These are phyloP conservation scores for Corvus moneduloides DNA, from an alignment of 2,113 vertebrate species.

Conservation along the genomic window DNA sequence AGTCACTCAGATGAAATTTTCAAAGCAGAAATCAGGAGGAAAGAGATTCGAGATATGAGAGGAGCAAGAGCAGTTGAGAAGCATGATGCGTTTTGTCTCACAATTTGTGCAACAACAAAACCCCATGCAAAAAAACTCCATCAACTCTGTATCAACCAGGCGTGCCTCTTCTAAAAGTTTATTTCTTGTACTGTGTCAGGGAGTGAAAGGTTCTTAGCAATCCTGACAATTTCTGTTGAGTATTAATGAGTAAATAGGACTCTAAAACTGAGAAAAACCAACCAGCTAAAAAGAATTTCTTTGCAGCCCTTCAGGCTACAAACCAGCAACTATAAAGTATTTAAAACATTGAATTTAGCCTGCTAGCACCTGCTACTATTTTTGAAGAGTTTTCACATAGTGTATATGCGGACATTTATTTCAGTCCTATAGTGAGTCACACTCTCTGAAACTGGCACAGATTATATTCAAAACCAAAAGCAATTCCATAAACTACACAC, in stretches of 20 bases:
- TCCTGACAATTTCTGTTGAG: neutral
- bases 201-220: neutral
- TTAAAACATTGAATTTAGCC: conserved; percentile 51
- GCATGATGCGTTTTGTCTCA: neutral
- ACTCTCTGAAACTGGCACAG: conserved; percentile 73
- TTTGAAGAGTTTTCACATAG: conserved; percentile 64
- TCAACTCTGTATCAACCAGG: neutral
- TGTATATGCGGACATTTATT: conserved; percentile 75
- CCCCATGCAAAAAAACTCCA: neutral
- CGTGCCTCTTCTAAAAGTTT: neutral
- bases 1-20: neutral
- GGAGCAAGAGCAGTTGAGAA: neutral
- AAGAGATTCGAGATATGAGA: neutral
- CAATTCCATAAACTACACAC: conserved; percentile 80
- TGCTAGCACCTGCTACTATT: conserved; percentile 77
- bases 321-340: conserved; percentile 34
- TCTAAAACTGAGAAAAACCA: neutral
- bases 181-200: neutral
- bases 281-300: neutral
- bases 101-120: neutral
- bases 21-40: neutral
- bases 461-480: conserved; percentile 75
- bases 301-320: conserved; percentile 38
- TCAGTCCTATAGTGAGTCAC: conserved; percentile 75
- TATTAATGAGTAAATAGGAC: neutral